Evolutionary conservation across 2,888 invertebrate species (phyloP), one percentile per base, ranked within the genome.

Genomic region (Lutraria lutraria): DNA sequence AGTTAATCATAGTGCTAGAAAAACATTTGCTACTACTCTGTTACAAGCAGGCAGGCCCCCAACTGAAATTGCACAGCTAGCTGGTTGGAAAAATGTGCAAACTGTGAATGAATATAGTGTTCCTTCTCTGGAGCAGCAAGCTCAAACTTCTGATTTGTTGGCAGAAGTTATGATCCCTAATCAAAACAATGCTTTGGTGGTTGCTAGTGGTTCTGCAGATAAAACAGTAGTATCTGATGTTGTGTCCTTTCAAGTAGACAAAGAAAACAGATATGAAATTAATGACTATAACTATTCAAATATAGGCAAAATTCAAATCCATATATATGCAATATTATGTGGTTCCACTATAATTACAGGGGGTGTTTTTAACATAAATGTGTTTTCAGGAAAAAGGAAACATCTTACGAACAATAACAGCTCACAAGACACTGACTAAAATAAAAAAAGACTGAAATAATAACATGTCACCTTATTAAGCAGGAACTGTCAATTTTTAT

Each of bases 11-110:
- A 85, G 84, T 6, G 31, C 85, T 15, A 76, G 85, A n/a, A 84
- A 81, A 63, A 84, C 82, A 34, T 88, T 85, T 79, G 86, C 60
- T 19, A 88, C 88, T 4, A 63, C 88, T 54, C 43, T 88, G 34
- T 15, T 88, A 34, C 81, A 88, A 29, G 88, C 81, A 52, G 88
- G 82, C 15, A 53, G 72, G 31, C 82, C 88, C 3, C 72, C 81
- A 19, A 88, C 82, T 4, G 88, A 88, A 80, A 83, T 84, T 13
- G 84, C 88, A 19, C 60, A 79, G 34, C n/a, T 68, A n/a, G n/a
- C n/a, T n/a, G n/a, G n/a, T n/a, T n/a, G n/a, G n/a, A n/a, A n/a
- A n/a, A n/a, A n/a, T n/a, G 43, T 84, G 16, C 76, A 79, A 43
- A 88, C 34, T 53, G 63, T 84, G 43, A 84, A 63, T 72, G 76